Base-by-base conservation (phyloP, 2,113 vertebrate genomes). In the Nymphicus hollandicus region DNA sequence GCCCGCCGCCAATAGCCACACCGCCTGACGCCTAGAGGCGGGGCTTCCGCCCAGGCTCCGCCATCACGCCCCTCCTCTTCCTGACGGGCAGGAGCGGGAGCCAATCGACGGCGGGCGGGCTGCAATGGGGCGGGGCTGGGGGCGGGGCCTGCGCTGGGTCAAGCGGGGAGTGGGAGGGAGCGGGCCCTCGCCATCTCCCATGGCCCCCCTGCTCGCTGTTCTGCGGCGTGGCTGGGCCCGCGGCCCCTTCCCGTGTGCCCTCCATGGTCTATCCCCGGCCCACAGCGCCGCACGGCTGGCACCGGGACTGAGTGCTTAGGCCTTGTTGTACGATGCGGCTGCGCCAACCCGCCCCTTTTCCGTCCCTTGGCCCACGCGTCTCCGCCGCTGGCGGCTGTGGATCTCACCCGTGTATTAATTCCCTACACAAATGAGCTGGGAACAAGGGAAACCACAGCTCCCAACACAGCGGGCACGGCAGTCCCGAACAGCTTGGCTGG, bases 161-260 rank as follows among this genome's bases (percentile, higher is more conserved):
- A 95, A 87, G 95, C 95, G 86, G 90, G 94, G 86, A 89, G 95
- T 92, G 61, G 79, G 89, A 86, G 92, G 82, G 74, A 69, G 44
- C 18, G 50, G 15, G 33, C 24, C 41, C 41, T 31, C 72, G 17
- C 52, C 25, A 41, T 29, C 49, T 39, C 61, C 69, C 55, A 16
- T 12, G 15, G 5, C 17, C 37, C 13, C 61, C 17, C 3, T 13
- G 22, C 5, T 6, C 19, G 29, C 16, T 19, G 73, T 47, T 39
- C 6, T n/a, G 81, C 27, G 23, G 80, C n/a, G 63, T 70, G 70
- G 55, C 49, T 4, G 37, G 22, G 52, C 13, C 16, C 7, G 49
- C 2, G 17, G 63, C 3, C 1, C 7, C 7, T 8, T 1, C 0
- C 1, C 1, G 1, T 29, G 10, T 1, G 58, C 15, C 0, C 4